Conservation (phyloP, 1,140 invertebrate genomes). For the Nephila pilipes region DNA sequence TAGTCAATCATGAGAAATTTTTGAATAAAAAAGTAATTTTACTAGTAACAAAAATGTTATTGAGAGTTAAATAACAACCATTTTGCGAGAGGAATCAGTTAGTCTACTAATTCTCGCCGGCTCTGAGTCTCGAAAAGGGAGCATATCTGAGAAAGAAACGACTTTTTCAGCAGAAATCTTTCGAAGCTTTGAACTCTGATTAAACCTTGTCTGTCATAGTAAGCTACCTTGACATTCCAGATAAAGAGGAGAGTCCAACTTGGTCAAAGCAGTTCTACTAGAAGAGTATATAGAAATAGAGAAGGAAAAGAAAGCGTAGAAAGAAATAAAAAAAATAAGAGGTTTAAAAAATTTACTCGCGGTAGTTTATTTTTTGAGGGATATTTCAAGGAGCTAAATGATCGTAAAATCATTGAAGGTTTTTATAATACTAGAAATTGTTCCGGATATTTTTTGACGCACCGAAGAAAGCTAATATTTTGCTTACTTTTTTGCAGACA, state of each 20-base stretch:
- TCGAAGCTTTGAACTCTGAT: slow-evolving; percentile 65
- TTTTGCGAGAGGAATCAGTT: slow-evolving; percentile 29
- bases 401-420: slow-evolving; percentile 62
- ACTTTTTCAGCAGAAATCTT: slow-evolving; percentile 16
- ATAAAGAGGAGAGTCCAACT: slow-evolving; percentile 37
- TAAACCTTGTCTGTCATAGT: slow-evolving; percentile 70
- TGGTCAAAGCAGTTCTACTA: slow-evolving; percentile 32
- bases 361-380: slow-evolving; percentile 47
- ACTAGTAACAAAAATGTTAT: too few species aligned
- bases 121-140: slow-evolving; percentile 19
- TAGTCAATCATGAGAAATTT: too few species aligned
- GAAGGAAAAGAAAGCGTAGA: background rate
- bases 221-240: slow-evolving; percentile 72
- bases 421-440: slow-evolving; percentile 60
- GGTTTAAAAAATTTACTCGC: slow-evolving; percentile 44
- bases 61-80: slow-evolving; percentile 17
- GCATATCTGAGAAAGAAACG: slow-evolving; percentile 11
- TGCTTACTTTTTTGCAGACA: background rate
- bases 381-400: slow-evolving; percentile 14
- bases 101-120: slow-evolving; percentile 43
- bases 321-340: slow-evolving; percentile 42
- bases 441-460: slow-evolving; percentile 20
- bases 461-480: background rate
- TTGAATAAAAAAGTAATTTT: too few species aligned
- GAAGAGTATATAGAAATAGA: background rate